Evolutionary conservation across 2,888 invertebrate genomes (phyloP), one percentile per base, ranked within the genome.

Genomic region (Carpatolechia fugitivella): DNA sequence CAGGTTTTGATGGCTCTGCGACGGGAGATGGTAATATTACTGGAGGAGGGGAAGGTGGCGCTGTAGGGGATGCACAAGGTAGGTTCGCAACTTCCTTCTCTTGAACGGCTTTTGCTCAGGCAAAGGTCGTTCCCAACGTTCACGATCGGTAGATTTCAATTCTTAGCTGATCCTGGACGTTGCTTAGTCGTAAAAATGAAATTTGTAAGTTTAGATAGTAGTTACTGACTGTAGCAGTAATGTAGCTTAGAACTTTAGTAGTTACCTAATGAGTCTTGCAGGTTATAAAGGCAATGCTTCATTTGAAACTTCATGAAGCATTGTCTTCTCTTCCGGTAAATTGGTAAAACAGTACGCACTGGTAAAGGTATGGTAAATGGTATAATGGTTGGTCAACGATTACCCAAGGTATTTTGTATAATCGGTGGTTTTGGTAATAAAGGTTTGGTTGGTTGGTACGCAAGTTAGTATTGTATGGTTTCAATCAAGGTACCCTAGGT

Each of bases 41-140:
- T 75, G 89, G 86, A 66, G 81, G 80, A 54, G 87, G 86, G 51
- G 91, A 91, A 79, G 90, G 90, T 63, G 90, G 90, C 53, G 90
- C 91, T 68, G 91, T 91, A 72, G 90, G 91, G 68, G 91, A 91
- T 77, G 91, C 90, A 79, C 90, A 91, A 91, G 91, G 91, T 91
- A 91, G 90, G 91, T 91, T 90, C 80, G 63, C 71, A 58, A 64
- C 60, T 68, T 71, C 63, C 54, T 62, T 60, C 24, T 66, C 24
- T 29, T 33, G 49, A 60, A 48, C 59, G 59, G 63, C 56, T 61
- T 60, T 58, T 60, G 49, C 63, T 54, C 33, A 16, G 60, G 60
- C 55, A 52, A 56, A 54, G 56, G 55, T 61, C 65, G 56, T 54
- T 61, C 44, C 20, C 3, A 56, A 67, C 62, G 63, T 65, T 57